Conservation (phyloP, 2,888 invertebrate genomes). For the Volucella inflata region DNA sequence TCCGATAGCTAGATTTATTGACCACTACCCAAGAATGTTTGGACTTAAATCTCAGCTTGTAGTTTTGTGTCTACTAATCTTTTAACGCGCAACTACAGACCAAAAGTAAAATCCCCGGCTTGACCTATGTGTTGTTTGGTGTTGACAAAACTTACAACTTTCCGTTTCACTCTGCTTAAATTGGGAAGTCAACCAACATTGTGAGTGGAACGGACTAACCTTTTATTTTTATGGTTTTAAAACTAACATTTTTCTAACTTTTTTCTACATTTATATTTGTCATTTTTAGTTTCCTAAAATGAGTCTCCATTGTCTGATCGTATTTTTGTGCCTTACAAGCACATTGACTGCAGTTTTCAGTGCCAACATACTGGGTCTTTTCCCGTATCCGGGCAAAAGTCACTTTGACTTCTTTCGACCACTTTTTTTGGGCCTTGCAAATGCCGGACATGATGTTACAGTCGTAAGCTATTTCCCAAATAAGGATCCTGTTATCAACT, state of each 20-base stretch:
- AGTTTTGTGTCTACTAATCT: no score
- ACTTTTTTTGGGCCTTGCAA: conserved; percentile 82
- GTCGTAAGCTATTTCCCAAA: conserved; percentile 83
- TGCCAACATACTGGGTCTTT: conserved; percentile 80
- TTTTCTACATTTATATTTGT: not conserved
- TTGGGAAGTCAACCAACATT: no score
- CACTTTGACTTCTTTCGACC: conserved; percentile 83
- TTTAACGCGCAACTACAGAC: no score
- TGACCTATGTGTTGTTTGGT: no score
- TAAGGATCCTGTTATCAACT: conserved; percentile 78
- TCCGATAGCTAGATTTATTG: no score
- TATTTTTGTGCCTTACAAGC: conserved; percentile 11
- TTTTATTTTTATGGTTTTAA: not conserved
- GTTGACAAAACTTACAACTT: no score
- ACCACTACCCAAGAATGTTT: no score
- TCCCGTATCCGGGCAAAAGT: conserved; percentile 82
- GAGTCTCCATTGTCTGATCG: not conserved
- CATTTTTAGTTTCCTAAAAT: conserved; percentile 11
- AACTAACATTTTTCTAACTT: not conserved
- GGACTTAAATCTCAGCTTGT: no score
- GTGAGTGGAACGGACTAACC: no score
- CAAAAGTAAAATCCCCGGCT: no score
- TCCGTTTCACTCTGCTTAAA: no score
- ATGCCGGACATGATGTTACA: conserved; percentile 83
- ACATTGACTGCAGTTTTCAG: conserved; percentile 19